Conservation (phyloP, 92 coral and sea anemone species). For the Porites divaricata region DNA sequence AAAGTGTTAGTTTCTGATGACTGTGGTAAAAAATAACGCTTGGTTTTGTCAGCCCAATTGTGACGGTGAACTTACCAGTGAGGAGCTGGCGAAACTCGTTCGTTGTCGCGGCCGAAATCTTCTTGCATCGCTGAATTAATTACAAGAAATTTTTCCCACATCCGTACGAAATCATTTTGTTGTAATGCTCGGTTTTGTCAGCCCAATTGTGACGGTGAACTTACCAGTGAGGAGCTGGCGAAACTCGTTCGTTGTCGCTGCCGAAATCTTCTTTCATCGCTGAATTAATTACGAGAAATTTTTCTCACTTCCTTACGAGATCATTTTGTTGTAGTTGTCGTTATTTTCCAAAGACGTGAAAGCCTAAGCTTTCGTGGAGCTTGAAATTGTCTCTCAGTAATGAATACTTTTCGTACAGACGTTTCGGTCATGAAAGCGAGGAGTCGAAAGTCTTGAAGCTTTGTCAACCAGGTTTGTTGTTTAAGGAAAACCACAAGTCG, state of each 20-base stretch:
- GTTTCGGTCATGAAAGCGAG: too few relatives aligned
- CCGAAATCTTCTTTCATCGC: neutral
- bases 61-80: neutral
- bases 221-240: neutral
- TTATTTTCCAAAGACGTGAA: neutral
- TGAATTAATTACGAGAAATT: neutral
- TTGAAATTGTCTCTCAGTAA: neutral
- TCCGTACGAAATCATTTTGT: constrained; percentile 5
- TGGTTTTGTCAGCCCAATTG: neutral
- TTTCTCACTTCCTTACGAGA: neutral
- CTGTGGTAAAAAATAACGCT: neutral
- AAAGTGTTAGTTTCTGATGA: constrained; percentile 3
- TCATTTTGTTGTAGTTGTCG: neutral
- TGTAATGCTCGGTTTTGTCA: neutral
- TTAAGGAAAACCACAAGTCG: neutral
- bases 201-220: neutral
- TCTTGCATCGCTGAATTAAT: neutral
- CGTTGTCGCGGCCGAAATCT: neutral
- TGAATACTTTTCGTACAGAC: neutral
- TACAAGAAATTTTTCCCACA: neutral
- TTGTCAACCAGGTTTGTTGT: neutral
- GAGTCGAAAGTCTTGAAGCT: neutral
- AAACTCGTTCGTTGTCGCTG: neutral
- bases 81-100: neutral
- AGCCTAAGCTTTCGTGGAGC: neutral